phyloP scores from a whole-genome alignment of 2,888 invertebrate genomes.

The Noctua janthe region DNA sequence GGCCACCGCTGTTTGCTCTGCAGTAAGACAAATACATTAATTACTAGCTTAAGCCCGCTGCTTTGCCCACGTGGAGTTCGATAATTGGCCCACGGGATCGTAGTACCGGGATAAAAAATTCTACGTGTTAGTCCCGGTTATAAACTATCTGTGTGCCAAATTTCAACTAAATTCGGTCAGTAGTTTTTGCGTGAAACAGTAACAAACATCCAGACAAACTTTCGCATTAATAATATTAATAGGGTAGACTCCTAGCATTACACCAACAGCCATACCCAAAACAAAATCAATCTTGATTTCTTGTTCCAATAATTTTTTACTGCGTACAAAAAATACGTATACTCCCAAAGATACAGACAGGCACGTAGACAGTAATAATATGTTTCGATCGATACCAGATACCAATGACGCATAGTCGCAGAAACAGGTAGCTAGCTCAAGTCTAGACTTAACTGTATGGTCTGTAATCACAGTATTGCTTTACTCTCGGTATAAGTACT shows the following conservation, averaged over 20 bases:
- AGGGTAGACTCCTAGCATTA: background rate
- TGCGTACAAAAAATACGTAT: constrained; percentile 30
- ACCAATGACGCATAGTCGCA: constrained; percentile 36
- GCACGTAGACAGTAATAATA: constrained; percentile 45
- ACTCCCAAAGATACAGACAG: background rate
- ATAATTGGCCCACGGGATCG: too few species aligned
- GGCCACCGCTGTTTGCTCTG: too few species aligned
- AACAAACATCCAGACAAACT: too few species aligned
- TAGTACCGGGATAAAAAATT: too few species aligned
- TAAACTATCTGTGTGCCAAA: too few species aligned
- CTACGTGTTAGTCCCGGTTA: too few species aligned
- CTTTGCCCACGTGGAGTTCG: too few species aligned
- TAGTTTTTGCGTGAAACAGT: too few species aligned
- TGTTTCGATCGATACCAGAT: constrained; percentile 24
- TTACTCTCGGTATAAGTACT: background rate
- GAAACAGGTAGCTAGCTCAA: constrained; percentile 41
- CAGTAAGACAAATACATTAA: background rate
- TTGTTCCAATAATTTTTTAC: constrained; percentile 13
- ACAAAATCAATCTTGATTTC: constrained; percentile 30
- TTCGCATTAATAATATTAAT: too few species aligned
- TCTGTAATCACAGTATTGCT: constrained; percentile 10
- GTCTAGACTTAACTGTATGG: constrained; percentile 32
- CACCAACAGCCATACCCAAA: background rate
- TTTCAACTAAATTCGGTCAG: too few species aligned
- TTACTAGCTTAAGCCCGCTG: too few species aligned